These are phyloP conservation scores for Eriocheir sinensis DNA, from an alignment of 1,140 invertebrate genomes.

Conservation along the genomic window DNA sequence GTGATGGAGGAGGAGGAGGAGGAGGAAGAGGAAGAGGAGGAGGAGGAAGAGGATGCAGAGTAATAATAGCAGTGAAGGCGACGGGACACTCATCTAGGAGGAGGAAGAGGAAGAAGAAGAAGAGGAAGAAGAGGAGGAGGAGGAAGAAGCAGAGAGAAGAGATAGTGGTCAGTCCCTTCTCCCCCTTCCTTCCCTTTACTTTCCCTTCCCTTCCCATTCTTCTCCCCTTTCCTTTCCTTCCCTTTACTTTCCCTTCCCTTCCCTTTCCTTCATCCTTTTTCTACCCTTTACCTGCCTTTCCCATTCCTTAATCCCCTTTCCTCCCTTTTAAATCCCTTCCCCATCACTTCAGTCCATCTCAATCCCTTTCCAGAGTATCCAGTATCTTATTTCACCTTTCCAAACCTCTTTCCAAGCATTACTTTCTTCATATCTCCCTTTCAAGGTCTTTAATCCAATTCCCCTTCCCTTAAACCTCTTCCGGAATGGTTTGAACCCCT, in stretches of 20 bases:
- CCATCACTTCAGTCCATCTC: no score
- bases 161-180: not conserved
- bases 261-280: not conserved
- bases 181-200: not conserved
- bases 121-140: not conserved
- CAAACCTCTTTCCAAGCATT: no score
- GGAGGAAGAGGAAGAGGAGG: not conserved
- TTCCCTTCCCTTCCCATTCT: not conserved
- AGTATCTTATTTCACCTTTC: no score
- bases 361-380: no score
- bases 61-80: not conserved
- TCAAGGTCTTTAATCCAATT: no score
- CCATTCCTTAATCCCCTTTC: no score
- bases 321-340: no score
- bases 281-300: no score
- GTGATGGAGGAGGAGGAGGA: not conserved
- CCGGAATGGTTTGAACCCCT: no score
- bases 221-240: not conserved
- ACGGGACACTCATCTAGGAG: not conserved
- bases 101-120: not conserved
- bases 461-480: no score
- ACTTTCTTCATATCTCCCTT: no score
- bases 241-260: not conserved
- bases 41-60: not conserved
- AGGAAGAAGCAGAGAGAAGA: not conserved